Percentiles rank a stretch among this genome's conserved stretches.
These are phyloP conservation scores for Thamnophis sirtalis DNA, from an alignment of 2,113 vertebrate species.

Conservation along the genomic window DNA sequence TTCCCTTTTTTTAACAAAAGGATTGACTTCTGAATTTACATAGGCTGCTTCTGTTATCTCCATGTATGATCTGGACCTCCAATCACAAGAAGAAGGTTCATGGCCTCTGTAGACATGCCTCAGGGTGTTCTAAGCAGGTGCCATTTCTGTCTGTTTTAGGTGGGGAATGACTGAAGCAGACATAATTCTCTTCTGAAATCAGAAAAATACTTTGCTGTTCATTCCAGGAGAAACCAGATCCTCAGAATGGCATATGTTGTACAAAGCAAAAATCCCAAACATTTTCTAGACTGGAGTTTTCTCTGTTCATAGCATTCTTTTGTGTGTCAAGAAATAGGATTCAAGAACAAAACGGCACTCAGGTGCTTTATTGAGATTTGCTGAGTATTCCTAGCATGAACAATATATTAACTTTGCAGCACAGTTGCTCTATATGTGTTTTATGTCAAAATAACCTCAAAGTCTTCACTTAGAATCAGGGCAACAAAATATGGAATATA, in stretches of 20 bases:
- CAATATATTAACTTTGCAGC: not conserved
- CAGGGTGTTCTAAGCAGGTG: not conserved
- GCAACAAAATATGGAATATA: not conserved
- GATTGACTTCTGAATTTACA: not conserved
- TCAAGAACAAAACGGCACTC: not conserved
- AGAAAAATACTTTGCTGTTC: not conserved
- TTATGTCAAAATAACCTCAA: not conserved
- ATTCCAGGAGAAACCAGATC: not conserved
- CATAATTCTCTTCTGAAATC: not conserved
- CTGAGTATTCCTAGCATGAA: not conserved
- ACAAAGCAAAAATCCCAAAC: constrained; percentile 32
- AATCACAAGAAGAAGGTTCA: not conserved
- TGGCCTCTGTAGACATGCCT: not conserved
- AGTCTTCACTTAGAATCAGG: not conserved
- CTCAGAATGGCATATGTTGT: not conserved
- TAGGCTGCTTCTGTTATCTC: not conserved
- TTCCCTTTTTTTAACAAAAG: not conserved
- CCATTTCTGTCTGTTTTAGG: not conserved
- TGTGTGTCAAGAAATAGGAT: constrained; percentile 10
- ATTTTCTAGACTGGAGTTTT: constrained; percentile 44
- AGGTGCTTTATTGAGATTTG: not conserved
- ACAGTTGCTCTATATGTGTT: not conserved
- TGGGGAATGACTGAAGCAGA: not conserved
- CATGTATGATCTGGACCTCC: not conserved
- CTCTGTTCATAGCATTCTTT: constrained; percentile 35